phyloP scores from a whole-genome alignment of 2,113 vertebrate genomes.

The Ellobius talpinus region DNA sequence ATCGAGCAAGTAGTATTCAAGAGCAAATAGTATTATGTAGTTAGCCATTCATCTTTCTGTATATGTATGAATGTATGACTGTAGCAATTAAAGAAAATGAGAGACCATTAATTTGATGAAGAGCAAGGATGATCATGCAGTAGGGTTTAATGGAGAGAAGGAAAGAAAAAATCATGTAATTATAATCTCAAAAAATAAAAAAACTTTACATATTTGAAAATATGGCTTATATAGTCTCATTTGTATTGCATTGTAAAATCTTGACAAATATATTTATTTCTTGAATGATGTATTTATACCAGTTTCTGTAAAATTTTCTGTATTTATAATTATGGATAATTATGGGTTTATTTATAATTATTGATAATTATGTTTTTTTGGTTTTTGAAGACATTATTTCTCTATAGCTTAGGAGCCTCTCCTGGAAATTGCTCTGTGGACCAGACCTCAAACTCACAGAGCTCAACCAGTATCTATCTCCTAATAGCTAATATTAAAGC shows the following conservation, averaged over 20 bases:
- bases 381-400: too few species aligned
- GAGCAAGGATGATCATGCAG: neutral
- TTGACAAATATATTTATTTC: neutral
- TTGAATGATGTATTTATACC: too few species aligned
- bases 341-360: neutral
- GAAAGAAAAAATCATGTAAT: neutral
- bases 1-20: neutral
- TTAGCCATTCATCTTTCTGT: neutral
- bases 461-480: too few species aligned
- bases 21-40: neutral
- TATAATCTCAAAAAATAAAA: neutral
- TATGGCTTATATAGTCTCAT: neutral
- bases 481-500: too few species aligned
- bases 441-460: too few species aligned
- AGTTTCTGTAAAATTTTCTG: neutral
- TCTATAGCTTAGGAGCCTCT: too few species aligned
- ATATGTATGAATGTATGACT: neutral
- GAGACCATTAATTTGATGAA: neutral
- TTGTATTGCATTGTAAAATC: neutral
- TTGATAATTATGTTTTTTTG: too few species aligned
- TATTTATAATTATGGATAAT: neutral
- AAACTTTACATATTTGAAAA: neutral
- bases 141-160: neutral
- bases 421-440: too few species aligned
- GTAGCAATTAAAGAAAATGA: neutral